phyloP scores from a whole-genome alignment of 2,113 vertebrate species.

The Solea senegalensis region DNA sequence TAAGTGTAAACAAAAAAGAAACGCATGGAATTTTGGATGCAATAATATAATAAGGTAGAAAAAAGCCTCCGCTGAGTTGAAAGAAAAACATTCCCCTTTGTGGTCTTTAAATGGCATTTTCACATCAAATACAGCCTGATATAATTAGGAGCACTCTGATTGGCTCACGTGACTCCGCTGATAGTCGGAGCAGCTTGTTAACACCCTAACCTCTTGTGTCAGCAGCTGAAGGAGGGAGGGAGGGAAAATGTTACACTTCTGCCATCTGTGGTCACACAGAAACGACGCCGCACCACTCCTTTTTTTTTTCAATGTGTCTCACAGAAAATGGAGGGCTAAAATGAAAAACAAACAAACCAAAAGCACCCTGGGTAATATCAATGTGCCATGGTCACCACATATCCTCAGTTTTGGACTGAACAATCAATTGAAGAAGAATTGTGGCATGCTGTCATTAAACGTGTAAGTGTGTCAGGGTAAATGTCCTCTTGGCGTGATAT shows the following conservation, averaged over 20 bases:
- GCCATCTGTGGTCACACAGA: constrained; percentile 33
- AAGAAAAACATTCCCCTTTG: too few relatives aligned
- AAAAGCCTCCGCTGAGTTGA: too few relatives aligned
- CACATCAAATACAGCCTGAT: neutral
- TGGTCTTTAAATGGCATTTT: too few relatives aligned
- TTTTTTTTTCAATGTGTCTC: neutral
- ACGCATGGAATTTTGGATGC: too few relatives aligned
- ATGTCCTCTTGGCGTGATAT: neutral
- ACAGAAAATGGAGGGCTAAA: neutral
- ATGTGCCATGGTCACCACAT: neutral
- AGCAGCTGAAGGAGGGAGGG: constrained; percentile 2
- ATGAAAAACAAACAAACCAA: neutral
- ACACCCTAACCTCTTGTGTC: constrained; percentile 8
- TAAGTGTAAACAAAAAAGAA: too few relatives aligned
- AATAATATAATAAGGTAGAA: too few relatives aligned
- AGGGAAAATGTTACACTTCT: neutral
- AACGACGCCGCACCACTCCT: neutral
- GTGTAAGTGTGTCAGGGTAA: neutral
- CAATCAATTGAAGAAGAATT: neutral
- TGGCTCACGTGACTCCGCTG: constrained; percentile 10
- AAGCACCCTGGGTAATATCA: neutral
- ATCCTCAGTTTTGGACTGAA: neutral
- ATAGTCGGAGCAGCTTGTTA: constrained; percentile 18
- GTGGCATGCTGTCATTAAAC: neutral
- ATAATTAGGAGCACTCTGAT: constrained; percentile 3